phyloP scores from a whole-genome alignment of 1,140 invertebrate species.

The Macrotrachela quadricornifera region DNA sequence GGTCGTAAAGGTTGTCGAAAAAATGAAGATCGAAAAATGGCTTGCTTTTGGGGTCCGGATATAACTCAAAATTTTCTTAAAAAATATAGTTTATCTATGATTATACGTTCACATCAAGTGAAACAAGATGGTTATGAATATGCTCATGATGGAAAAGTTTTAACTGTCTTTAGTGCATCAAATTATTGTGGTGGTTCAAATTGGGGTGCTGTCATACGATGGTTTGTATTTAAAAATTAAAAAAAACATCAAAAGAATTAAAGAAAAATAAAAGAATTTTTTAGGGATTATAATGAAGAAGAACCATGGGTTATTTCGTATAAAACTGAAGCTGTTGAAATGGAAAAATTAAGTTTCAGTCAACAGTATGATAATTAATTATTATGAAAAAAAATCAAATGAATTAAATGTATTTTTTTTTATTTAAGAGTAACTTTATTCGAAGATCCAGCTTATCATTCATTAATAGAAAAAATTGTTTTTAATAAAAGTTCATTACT shows the following conservation, averaged over 20 bases:
- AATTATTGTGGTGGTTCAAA: slow-evolving; percentile 68
- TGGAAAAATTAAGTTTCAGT: slow-evolving; percentile 47
- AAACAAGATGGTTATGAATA: not conserved
- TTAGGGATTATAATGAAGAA: slow-evolving; percentile 5
- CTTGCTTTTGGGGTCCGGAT: not conserved
- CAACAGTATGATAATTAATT: slow-evolving; percentile 28
- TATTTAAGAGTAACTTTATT: slow-evolving; percentile 48
- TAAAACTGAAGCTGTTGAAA: slow-evolving; percentile 13
- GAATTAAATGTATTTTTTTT: not conserved
- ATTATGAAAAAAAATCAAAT: slow-evolving; percentile 6
- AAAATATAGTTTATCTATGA: not conserved
- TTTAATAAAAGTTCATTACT: slow-evolving; percentile 43
- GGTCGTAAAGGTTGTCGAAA: not conserved
- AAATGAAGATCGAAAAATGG: not conserved
- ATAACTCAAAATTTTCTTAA: not conserved
- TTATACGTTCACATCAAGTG: not conserved
- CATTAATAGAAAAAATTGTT: slow-evolving; percentile 48
- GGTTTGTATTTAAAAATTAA: slow-evolving; percentile 21
- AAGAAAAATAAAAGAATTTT: not conserved
- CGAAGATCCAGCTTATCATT: slow-evolving; percentile 54
- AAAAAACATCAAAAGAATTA: slow-evolving; percentile 7
- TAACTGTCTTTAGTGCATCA: slow-evolving; percentile 66
- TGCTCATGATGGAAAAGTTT: slow-evolving; percentile 26
- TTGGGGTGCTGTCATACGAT: slow-evolving; percentile 58
- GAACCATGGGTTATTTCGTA: slow-evolving; percentile 32